Percentiles rank a stretch among this genome's conserved stretches.
Evolutionary conservation across 1,140 invertebrate genomes (phyloP).

Genomic region (Littorina saxatilis): DNA sequence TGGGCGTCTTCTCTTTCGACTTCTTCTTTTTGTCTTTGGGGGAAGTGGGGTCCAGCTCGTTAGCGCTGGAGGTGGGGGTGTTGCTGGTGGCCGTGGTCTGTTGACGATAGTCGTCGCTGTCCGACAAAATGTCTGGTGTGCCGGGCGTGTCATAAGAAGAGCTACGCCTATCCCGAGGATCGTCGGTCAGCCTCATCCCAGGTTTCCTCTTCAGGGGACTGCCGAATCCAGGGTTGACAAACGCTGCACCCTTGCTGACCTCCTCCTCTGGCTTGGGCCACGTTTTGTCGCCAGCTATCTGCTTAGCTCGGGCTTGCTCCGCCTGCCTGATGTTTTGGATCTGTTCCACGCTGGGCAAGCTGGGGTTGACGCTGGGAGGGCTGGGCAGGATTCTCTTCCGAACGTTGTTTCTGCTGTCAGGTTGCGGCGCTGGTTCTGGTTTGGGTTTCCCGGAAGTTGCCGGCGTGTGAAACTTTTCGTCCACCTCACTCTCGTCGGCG

Average conservation of each 20-base stretch:
- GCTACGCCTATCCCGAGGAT: conserved; percentile 38
- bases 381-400: conserved; percentile 61
- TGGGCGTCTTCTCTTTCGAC: conserved; percentile 36
- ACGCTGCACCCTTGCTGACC: conserved; percentile 48
- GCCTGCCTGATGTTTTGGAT: conserved; percentile 53
- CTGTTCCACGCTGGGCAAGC: conserved; percentile 47
- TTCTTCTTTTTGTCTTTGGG: conserved; percentile 55
- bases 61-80: conserved; percentile 39
- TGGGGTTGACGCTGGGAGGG: conserved; percentile 46
- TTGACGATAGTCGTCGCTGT: conserved; percentile 60
- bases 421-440: conserved; percentile 38
- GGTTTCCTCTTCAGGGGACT: conserved; percentile 20
- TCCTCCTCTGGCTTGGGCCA: conserved; percentile 52
- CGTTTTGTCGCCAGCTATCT: conserved; percentile 48
- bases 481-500: conserved; percentile 70
- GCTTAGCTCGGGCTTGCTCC: conserved; percentile 58
- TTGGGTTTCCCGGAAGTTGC: conserved; percentile 57
- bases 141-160: conserved; percentile 57
- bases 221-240: conserved; percentile 15
- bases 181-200: conserved; percentile 7
- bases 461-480: conserved; percentile 67
- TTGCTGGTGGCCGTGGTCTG: no score
- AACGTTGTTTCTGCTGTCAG: conserved; percentile 40
- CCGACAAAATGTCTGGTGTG: conserved; percentile 58
- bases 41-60: conserved; percentile 38